Conservation (phyloP, 2,113 vertebrate genomes). For the Chionodraco myersi region DNA sequence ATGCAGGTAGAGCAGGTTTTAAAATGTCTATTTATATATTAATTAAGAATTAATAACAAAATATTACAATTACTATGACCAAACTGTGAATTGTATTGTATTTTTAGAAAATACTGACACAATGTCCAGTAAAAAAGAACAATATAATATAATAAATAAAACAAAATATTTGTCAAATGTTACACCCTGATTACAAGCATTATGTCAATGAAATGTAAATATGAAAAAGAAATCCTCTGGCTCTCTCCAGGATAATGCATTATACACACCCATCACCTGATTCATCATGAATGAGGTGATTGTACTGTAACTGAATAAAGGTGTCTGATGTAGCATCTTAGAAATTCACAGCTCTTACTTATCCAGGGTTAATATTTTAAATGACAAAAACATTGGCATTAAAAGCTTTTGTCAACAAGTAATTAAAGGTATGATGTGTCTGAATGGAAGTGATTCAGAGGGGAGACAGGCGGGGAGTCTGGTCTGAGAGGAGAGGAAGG, state of each 20-base stretch:
- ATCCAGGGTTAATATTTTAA: background rate
- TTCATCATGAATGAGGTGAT: background rate
- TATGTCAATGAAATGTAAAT: no score
- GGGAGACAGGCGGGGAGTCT: background rate
- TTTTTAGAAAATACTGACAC: no score
- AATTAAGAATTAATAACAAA: no score
- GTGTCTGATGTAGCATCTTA: background rate
- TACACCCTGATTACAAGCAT: no score
- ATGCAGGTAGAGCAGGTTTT: no score
- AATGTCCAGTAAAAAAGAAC: no score
- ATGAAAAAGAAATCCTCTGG: no score
- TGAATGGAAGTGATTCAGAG: slow-evolving; percentile 38
- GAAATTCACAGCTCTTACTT: background rate
- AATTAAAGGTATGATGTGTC: background rate
- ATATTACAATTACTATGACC: no score
- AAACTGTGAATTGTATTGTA: no score
- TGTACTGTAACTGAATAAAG: background rate
- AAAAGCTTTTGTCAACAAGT: background rate
- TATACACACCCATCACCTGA: background rate
- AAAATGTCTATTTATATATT: no score
- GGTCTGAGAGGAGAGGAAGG: slow-evolving; percentile 50
- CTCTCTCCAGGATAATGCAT: background rate
- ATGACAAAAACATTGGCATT: background rate
- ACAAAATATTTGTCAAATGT: no score
- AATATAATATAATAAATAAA: no score